Evolutionary conservation across 2,888 invertebrate species (phyloP), one percentile per base, ranked within the genome.

Genomic region (Griposia aprilina): DNA sequence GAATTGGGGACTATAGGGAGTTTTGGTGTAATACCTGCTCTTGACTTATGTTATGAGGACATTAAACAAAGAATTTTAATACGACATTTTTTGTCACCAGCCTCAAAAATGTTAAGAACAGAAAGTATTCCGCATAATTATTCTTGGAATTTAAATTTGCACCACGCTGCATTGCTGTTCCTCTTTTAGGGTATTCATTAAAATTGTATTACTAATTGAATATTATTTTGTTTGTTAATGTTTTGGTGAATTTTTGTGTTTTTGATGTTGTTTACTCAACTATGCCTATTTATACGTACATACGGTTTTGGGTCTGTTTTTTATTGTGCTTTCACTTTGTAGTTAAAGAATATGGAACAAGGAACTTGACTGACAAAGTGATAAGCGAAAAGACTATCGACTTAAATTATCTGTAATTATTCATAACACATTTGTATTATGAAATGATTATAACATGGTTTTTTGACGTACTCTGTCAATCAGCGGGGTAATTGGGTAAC

Each of bases 1-100:
- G 91, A 92, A 93, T 93, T 92, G 91, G 91, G 90, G 91, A 83
- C 92, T 89, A 91, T 91, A 90, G 93, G 91, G 92, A 91, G 89
- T 91, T 77, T 86, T 87, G 85, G 88, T 90, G 85, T 93, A 91
- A 92, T 94, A 94, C 95, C 94, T 93, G 94, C 91, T 92, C 90
- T 92, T 92, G 92, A 93, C 90, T 91, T 92, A 92, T 91, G 90
- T 92, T 87, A 87, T 81, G 90, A 88, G 91, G 63, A 88, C 90
- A 89, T 90, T 90, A 88, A 77, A 86, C 86, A 89, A 88, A 89
- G 90, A 90, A 91, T 93, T 91, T 91, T 91, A 93, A 93, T 91
- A 84, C 73, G 71, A 82, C 87, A 67, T 88, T 91, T 90, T 92
- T 91, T 90, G 90, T 89, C 88, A 82, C 82, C 88, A 83, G 74